phyloP scores from a whole-genome alignment of 2,113 vertebrate species.

The Coreoperca whiteheadi region DNA sequence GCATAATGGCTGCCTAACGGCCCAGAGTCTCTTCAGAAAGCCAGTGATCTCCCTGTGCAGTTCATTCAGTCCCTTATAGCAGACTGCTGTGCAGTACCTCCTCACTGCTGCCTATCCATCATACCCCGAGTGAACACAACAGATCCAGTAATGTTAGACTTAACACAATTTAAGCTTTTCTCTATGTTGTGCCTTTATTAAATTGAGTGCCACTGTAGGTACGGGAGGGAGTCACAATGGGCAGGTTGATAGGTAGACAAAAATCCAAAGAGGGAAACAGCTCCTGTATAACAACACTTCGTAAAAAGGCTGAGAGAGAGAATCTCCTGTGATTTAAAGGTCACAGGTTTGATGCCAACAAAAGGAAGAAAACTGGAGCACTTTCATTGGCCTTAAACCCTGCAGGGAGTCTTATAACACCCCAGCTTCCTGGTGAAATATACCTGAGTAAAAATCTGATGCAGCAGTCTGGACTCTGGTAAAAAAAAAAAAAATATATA shows the following conservation, averaged over 20 bases:
- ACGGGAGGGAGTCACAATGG: slow-evolving; percentile 31
- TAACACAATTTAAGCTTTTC: slow-evolving; percentile 63
- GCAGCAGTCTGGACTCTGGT: slow-evolving; percentile 19
- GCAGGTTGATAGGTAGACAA: slow-evolving; percentile 56
- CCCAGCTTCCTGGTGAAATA: slow-evolving; percentile 22
- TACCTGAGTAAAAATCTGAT: slow-evolving; percentile 46
- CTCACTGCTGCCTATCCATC: slow-evolving; percentile 60
- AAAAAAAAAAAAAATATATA: slow-evolving; percentile 2
- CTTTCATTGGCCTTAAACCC: slow-evolving; percentile 42
- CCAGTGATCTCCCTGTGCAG: slow-evolving; percentile 38
- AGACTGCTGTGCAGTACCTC: slow-evolving; percentile 36
- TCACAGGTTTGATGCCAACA: slow-evolving; percentile 59
- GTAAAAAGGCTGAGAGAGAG: slow-evolving; percentile 42
- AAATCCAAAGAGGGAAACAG: slow-evolving; percentile 56
- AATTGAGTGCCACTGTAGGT: slow-evolving; percentile 48
- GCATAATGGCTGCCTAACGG: slow-evolving; percentile 47
- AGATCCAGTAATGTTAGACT: slow-evolving; percentile 53
- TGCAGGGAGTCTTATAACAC: slow-evolving; percentile 44
- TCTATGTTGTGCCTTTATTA: slow-evolving; percentile 67
- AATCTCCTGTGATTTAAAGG: slow-evolving; percentile 72
- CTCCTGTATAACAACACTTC: slow-evolving; percentile 54
- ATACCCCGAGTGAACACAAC: slow-evolving; percentile 50
- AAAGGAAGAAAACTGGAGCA: slow-evolving; percentile 60
- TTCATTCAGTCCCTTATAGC: slow-evolving; percentile 42
- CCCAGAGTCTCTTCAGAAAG: slow-evolving; percentile 49